Evolutionary conservation across 2,113 vertebrate genomes (phyloP).

Genomic region (Morphnarchus princeps): DNA sequence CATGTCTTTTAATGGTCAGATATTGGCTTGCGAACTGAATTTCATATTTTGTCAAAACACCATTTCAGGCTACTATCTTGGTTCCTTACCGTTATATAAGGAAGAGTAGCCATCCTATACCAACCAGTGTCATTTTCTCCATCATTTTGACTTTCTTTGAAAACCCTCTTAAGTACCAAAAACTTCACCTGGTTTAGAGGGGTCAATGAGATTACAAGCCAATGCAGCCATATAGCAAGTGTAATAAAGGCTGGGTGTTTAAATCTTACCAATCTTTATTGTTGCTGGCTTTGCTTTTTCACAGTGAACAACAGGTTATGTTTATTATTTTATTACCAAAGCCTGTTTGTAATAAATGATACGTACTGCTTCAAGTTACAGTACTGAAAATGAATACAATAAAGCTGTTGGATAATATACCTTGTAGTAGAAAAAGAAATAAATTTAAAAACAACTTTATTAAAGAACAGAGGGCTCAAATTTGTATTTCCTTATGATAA

Average conservation of each 20-base stretch:
- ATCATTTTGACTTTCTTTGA: neutral
- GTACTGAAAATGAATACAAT: neutral
- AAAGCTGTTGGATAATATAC: neutral
- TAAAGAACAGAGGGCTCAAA: neutral
- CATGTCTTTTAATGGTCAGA: neutral
- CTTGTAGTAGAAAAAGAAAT: neutral
- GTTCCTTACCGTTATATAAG: neutral
- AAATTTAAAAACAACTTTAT: neutral
- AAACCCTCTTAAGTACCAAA: neutral
- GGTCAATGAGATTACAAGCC: neutral
- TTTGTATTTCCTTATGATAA: neutral
- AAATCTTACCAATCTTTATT: neutral
- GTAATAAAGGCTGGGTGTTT: neutral
- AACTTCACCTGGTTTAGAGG: neutral
- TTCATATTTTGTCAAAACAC: neutral
- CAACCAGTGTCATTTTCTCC: neutral
- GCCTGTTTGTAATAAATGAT: neutral
- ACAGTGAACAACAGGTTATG: neutral
- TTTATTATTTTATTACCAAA: neutral
- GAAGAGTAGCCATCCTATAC: neutral
- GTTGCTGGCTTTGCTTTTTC: neutral
- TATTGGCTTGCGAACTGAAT: rapidly evolving
- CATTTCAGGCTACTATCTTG: neutral
- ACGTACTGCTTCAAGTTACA: neutral
- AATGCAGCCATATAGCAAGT: neutral